Conservation (phyloP, 1,140 invertebrate species). For the Drosophila burlai region DNA sequence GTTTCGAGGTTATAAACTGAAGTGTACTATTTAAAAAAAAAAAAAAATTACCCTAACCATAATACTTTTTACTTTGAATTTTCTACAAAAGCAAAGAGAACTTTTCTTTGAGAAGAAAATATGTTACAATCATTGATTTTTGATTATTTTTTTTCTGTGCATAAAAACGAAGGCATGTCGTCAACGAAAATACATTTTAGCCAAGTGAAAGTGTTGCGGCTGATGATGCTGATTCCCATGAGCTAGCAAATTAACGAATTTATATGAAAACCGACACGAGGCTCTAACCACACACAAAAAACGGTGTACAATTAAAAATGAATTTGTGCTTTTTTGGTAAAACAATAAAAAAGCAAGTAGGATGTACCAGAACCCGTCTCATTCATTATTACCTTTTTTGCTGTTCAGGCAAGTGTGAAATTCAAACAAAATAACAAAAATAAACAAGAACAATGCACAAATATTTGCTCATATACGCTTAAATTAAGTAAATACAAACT, state of each 20-base stretch:
- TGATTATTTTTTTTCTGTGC: not conserved
- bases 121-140: too few relatives aligned
- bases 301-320: constrained; percentile 61
- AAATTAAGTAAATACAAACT: constrained; percentile 53
- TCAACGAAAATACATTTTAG: constrained; percentile 13
- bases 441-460: constrained; percentile 64
- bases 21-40: too few relatives aligned
- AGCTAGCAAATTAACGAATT: constrained; percentile 23
- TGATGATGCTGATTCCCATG: constrained; percentile 30
- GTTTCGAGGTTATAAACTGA: too few relatives aligned
- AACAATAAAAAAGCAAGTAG: constrained; percentile 19
- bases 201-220: constrained; percentile 39
- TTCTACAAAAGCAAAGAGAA: not conserved
- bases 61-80: not conserved
- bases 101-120: not conserved
- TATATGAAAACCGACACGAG: constrained; percentile 32
- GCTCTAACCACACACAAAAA: constrained; percentile 32
- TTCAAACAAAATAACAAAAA: constrained; percentile 28
- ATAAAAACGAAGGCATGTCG: constrained; percentile 7
- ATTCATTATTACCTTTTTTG: constrained; percentile 15
- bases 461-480: constrained; percentile 75
- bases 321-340: constrained; percentile 52
- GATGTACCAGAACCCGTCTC: constrained; percentile 20
- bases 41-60: too few relatives aligned
- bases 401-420: constrained; percentile 48